Percentiles rank a stretch among this genome's conserved stretches.
Conservation (phyloP, 2,113 vertebrate genomes). For the Oreochromis niloticus region DNA sequence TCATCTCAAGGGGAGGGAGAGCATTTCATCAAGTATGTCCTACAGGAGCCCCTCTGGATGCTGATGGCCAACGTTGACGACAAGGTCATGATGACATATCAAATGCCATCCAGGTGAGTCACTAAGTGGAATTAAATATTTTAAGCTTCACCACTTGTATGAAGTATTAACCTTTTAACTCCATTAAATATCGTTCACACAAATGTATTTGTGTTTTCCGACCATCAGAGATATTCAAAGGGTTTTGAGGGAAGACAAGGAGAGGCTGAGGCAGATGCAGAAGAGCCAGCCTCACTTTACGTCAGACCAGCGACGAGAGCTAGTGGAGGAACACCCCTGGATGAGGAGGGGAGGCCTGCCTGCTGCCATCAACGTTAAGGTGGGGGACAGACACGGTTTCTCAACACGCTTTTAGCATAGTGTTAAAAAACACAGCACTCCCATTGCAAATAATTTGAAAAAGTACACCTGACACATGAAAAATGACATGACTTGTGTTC, state of each 20-base stretch:
- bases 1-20: conserved; percentile 49
- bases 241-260: conserved; percentile 84
- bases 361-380: conserved; percentile 76
- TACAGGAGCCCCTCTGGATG: conserved; percentile 88
- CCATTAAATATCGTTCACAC: not conserved
- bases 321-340: conserved; percentile 88
- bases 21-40: conserved; percentile 75
- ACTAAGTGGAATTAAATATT: not conserved
- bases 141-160: not conserved
- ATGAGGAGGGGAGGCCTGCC: conserved; percentile 82
- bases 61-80: conserved; percentile 83
- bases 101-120: conserved; percentile 84
- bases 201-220: not conserved
- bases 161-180: not conserved
- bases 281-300: conserved; percentile 86
- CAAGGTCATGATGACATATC: conserved; percentile 90
- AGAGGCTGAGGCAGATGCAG: conserved; percentile 83
- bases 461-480: not conserved
- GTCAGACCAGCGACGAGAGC: conserved; percentile 81
- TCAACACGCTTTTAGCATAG: not conserved
- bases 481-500: not conserved
- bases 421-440: not conserved
- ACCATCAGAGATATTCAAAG: conserved; percentile 74
- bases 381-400: conserved; percentile 20
- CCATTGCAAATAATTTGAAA: not conserved